Evolutionary conservation across 2,888 invertebrate genomes (phyloP), one percentile per base, ranked within the genome.

Genomic region (Monochamus alternatus): DNA sequence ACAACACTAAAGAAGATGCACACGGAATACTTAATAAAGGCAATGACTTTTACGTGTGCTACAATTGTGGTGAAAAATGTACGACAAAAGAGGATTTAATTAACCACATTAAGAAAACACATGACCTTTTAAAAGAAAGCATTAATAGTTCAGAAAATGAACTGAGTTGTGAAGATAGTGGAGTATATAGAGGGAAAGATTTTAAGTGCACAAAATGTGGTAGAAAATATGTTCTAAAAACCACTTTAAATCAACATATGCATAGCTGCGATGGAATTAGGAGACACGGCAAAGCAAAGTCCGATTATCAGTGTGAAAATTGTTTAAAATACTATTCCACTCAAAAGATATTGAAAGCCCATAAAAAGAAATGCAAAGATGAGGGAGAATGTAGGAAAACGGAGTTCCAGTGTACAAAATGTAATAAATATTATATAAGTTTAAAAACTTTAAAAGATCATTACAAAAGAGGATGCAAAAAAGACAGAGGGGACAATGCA

Each of bases 241-340:
- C 75, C 1, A 78, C 77, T 32, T 64, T 80, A 44, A 68, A 73
- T 47, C 75, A 76, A 73, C 80, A 80, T 74, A 59, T 63, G 9
- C 22, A 51, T 8, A 44, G 66, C 9, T 80, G 80, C 66, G 80
- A 80, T 74, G 80, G 80, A 14, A 72, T 80, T 22, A 80, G 73
- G 30, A 71, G 80, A 7, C 80, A 80, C 63, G 69, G 66, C n/a
- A 78, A 75, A 76, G 73, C 76, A 32, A 71, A 75, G 69, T 75
- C 60, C 52, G 74, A 78, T 32, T 63, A 76, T 58, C 75, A 78
- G 47, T 83, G 83, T 68, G 66, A 65, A 8, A 78, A 77, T 30
- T 83, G 83, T 62, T 69, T 76, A 63, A 76, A 79, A 59, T 80
- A 76, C 62, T 83, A 83, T 38, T 79, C 81, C 51, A 81, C 81